phyloP scores from a whole-genome alignment of 2,113 vertebrate species.

The Orthonyx spaldingii region DNA sequence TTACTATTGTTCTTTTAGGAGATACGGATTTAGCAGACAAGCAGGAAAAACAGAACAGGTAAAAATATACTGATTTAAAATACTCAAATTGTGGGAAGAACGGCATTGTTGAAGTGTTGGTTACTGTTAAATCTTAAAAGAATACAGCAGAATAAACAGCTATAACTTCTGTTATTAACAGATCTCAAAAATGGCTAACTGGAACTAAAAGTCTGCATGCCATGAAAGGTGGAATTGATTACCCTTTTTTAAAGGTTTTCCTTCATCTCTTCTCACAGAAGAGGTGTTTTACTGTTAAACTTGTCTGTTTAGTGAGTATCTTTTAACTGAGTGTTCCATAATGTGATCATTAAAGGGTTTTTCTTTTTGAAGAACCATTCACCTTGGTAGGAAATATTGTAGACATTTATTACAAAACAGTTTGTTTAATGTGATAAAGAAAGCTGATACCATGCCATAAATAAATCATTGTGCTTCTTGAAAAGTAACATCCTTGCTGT shows the following conservation, averaged over 20 bases:
- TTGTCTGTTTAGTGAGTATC: neutral
- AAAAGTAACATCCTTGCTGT: neutral
- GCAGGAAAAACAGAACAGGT: constrained; percentile 83
- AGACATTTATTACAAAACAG: neutral
- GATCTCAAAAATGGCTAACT: neutral
- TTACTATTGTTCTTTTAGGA: constrained; percentile 65
- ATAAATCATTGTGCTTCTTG: neutral
- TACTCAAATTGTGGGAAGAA: neutral
- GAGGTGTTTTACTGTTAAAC: neutral
- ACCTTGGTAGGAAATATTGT: neutral
- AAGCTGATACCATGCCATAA: neutral
- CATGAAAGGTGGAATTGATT: neutral
- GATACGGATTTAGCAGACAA: constrained; percentile 88
- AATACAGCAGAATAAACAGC: neutral
- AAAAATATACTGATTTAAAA: neutral
- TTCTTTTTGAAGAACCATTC: neutral
- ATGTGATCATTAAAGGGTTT: neutral
- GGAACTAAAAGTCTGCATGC: neutral
- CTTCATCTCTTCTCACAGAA: neutral
- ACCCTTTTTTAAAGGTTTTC: neutral
- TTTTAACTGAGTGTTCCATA: neutral
- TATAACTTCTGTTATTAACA: neutral
- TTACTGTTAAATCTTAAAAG: neutral
- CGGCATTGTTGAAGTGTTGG: neutral
- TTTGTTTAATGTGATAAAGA: neutral